phyloP scores from a whole-genome alignment of 2,113 vertebrate genomes.

The Zosterops borbonicus region DNA sequence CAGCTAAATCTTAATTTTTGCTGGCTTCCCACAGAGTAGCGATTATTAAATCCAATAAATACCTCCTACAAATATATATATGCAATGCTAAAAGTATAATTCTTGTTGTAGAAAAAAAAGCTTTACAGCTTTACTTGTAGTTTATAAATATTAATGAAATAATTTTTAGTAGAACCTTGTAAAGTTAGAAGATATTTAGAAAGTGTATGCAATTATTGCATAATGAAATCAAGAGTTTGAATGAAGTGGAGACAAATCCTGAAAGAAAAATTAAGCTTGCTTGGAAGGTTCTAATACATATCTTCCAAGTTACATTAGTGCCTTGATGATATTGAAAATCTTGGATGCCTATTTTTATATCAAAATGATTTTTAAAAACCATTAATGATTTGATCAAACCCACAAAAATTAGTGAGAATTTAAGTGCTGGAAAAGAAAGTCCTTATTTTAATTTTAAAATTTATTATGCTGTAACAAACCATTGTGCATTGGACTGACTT shows the following conservation, averaged over 20 bases:
- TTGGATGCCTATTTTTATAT: neutral
- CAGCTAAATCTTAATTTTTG: slow-evolving; percentile 48
- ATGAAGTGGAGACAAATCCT: neutral
- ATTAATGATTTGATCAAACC: neutral
- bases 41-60: slow-evolving; percentile 44
- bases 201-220: neutral
- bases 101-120: neutral
- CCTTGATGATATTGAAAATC: neutral
- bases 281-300: neutral
- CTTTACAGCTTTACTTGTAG: neutral
- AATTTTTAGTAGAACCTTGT: neutral
- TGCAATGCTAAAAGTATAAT: neutral
- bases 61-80: neutral
- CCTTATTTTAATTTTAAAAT: neutral
- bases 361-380: neutral
- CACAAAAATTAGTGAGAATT: neutral
- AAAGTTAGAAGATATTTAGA: neutral
- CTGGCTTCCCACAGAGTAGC: neutral
- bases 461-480: neutral
- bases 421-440: neutral
- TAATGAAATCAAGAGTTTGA: neutral
- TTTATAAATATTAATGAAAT: slow-evolving; percentile 28
- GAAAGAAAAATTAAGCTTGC: neutral
- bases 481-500: neutral
- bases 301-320: neutral